These are phyloP conservation scores for Brachionichthys hirsutus DNA, from an alignment of 2,113 vertebrate genomes.

Conservation along the genomic window DNA sequence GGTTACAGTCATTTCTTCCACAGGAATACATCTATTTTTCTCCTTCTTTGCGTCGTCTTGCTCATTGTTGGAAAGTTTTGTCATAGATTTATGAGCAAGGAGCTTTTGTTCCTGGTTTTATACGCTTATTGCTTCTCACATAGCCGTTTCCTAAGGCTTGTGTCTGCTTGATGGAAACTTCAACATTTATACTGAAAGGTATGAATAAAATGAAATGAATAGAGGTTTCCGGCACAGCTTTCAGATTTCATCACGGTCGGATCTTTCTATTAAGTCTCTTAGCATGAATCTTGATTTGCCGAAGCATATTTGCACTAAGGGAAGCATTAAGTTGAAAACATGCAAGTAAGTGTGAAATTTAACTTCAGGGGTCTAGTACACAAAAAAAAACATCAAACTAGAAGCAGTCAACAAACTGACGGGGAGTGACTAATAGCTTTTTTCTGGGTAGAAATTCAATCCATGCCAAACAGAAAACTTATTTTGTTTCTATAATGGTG, in stretches of 20 bases:
- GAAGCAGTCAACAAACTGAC: slow-evolving; percentile 73
- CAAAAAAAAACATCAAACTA: slow-evolving; percentile 62
- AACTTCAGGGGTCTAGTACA: slow-evolving; percentile 56
- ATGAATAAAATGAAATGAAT: slow-evolving; percentile 66
- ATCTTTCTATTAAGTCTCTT: slow-evolving; percentile 49
- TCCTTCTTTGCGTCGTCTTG: slow-evolving; percentile 54
- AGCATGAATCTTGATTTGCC: slow-evolving; percentile 56
- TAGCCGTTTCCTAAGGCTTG: slow-evolving; percentile 66
- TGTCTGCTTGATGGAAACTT: slow-evolving; percentile 62
- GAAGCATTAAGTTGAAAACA: slow-evolving; percentile 61
- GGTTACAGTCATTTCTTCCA: slow-evolving; percentile 78
- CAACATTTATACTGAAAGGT: slow-evolving; percentile 60
- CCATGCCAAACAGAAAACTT: slow-evolving; percentile 80
- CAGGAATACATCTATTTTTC: slow-evolving; percentile 67
- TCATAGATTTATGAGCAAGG: slow-evolving; percentile 78
- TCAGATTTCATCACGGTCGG: slow-evolving; percentile 32
- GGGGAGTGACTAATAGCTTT: slow-evolving; percentile 76
- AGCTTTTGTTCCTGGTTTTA: slow-evolving; percentile 59
- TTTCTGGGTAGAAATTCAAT: slow-evolving; percentile 77
- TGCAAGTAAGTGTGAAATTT: slow-evolving; percentile 61
- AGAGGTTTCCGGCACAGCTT: slow-evolving; percentile 36
- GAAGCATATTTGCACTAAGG: slow-evolving; percentile 43
- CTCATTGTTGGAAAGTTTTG: slow-evolving; percentile 71
- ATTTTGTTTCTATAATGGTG: slow-evolving; percentile 80
- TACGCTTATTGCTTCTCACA: slow-evolving; percentile 62